These are phyloP conservation scores for Oreotrochilus melanogaster DNA, from an alignment of 2,113 vertebrate species.

Conservation along the genomic window DNA sequence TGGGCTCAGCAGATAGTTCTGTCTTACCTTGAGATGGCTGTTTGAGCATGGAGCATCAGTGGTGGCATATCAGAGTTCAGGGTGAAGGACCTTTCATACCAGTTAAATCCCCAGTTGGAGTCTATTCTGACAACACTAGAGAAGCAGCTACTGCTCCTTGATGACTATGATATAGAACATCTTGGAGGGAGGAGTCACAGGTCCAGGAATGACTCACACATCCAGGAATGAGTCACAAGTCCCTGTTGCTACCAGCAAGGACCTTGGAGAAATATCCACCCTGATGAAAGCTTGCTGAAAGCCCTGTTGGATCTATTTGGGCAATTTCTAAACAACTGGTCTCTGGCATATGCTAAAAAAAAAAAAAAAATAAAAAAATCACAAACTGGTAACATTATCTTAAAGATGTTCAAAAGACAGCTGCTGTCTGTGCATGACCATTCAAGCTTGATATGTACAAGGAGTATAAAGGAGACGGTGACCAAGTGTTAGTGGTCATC, in stretches of 20 bases:
- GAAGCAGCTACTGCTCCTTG: background rate
- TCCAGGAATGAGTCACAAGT: background rate
- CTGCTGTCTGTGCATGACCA: background rate
- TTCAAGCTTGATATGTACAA: fast-evolving
- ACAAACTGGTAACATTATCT: background rate
- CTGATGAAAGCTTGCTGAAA: background rate
- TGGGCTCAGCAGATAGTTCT: background rate
- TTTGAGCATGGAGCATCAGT: background rate
- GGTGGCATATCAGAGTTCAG: background rate
- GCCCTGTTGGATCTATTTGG: background rate
- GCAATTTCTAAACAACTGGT: background rate
- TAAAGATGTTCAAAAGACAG: background rate
- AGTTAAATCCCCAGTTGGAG: background rate
- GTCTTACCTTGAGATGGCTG: background rate
- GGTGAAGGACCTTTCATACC: too few relatives aligned
- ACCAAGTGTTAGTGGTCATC: background rate
- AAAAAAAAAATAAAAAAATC: background rate
- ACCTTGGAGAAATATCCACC: background rate
- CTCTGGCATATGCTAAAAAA: background rate
- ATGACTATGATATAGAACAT: too few relatives aligned
- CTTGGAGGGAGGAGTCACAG: background rate
- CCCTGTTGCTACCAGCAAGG: background rate
- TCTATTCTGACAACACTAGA: background rate
- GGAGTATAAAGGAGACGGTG: background rate
- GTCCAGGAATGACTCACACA: background rate